Conservation (phyloP, 2,888 invertebrate species). For the Nycteola revayana region DNA sequence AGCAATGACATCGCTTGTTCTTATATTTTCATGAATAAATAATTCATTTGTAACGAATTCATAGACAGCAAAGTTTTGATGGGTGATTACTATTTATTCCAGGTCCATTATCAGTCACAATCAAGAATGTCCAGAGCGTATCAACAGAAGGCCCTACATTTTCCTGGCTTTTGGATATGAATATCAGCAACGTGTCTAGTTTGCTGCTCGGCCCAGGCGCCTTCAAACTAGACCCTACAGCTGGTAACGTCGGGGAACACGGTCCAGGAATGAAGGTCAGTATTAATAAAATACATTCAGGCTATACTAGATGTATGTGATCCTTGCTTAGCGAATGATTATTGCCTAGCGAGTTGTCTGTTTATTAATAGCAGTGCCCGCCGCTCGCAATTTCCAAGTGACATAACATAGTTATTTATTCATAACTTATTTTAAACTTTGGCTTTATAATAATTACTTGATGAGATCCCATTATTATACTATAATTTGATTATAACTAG, state of each 20-base stretch:
- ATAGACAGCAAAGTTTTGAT: no score
- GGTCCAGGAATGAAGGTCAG: constrained; percentile 82
- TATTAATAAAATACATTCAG: constrained; percentile 24
- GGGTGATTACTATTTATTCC: constrained; percentile 44
- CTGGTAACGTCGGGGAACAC: constrained; percentile 83
- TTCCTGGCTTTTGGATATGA: constrained; percentile 84
- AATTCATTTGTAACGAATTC: no score
- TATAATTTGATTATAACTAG: no score
- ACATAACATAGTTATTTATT: no score
- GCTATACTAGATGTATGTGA: background rate
- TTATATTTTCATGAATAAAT: no score
- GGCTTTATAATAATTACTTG: no score
- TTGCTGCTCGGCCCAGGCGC: constrained; percentile 82
- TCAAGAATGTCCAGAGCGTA: constrained; percentile 81
- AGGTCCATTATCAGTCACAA: constrained; percentile 84
- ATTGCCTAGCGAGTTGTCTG: constrained; percentile 9
- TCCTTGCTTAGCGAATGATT: constrained; percentile 5
- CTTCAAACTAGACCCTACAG: constrained; percentile 83
- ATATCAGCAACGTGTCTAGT: constrained; percentile 79
- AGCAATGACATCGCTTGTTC: no score
- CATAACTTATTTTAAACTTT: no score
- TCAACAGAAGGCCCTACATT: constrained; percentile 84
- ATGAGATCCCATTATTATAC: no score
- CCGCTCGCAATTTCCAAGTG: no score
- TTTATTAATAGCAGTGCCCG: constrained; percentile 7